These are phyloP conservation scores for Lepidochitona cinerea DNA, from an alignment of 2,888 invertebrate genomes.

Conservation along the genomic window DNA sequence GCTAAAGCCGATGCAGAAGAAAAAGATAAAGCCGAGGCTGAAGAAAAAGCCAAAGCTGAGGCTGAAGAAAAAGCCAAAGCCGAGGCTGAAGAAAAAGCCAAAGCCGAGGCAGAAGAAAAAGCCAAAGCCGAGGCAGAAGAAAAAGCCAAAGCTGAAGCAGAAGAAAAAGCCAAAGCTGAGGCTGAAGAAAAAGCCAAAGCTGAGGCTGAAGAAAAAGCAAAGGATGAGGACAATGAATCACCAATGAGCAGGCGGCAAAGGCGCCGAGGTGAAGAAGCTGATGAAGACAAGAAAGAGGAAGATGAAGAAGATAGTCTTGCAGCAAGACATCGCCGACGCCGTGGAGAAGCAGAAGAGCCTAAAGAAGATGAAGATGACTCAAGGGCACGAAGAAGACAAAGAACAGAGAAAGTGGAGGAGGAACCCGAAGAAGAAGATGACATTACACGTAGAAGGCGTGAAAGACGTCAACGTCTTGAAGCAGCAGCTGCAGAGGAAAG, in stretches of 20 bases:
- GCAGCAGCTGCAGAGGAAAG: background rate
- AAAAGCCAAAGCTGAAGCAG: background rate
- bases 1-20: background rate
- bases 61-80: too few species aligned
- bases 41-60: background rate
- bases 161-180: background rate
- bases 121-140: background rate
- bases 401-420: background rate
- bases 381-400: background rate
- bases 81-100: background rate
- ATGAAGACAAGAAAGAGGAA: background rate
- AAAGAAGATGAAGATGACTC: background rate
- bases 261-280: background rate
- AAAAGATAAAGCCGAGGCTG: background rate
- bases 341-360: background rate
- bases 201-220: background rate
- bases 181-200: background rate
- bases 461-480: background rate
- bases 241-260: background rate
- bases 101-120: background rate
- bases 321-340: background rate
- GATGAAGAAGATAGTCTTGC: background rate
- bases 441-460: background rate
- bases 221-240: background rate
- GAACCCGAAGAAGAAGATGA: constrained; percentile 2